Percentiles rank a stretch among this genome's conserved stretches.
These are phyloP conservation scores for Melanerpes aurifrons DNA, from an alignment of 2,113 vertebrate species.

Conservation along the genomic window DNA sequence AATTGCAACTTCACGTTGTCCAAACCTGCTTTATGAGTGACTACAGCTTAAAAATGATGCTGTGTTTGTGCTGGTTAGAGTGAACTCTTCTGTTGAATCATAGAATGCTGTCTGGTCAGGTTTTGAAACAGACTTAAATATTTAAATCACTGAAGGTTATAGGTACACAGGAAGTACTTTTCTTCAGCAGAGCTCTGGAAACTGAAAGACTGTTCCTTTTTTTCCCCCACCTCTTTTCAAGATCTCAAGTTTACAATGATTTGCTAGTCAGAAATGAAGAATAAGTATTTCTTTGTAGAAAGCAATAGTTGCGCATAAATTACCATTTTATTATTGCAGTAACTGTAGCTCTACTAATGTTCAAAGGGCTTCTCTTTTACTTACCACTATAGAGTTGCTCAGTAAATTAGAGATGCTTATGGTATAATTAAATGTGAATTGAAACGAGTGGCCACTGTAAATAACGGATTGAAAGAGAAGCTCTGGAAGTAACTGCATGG, in stretches of 20 bases:
- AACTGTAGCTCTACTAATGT: background rate
- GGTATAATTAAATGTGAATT: background rate
- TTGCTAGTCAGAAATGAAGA: background rate
- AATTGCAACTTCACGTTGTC: slow-evolving; percentile 54
- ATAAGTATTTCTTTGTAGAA: background rate
- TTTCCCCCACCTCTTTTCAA: background rate
- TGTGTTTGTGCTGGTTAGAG: background rate
- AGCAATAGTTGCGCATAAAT: background rate
- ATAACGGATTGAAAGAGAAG: background rate
- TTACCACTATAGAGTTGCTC: background rate
- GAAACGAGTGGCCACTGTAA: background rate
- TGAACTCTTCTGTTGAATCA: slow-evolving; percentile 21
- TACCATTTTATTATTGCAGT: background rate
- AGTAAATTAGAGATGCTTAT: background rate
- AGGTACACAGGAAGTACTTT: background rate
- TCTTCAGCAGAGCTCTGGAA: background rate
- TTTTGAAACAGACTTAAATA: background rate
- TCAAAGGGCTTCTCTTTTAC: background rate
- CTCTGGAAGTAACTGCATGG: background rate
- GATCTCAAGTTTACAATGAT: background rate
- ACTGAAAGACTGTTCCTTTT: background rate
- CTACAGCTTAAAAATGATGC: slow-evolving; percentile 38
- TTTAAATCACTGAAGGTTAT: background rate
- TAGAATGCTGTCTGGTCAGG: background rate
- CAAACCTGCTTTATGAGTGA: slow-evolving; percentile 34